These are phyloP conservation scores for Himantopus leucocephalus DNA, from an alignment of 2,113 vertebrate species.

Conservation along the genomic window DNA sequence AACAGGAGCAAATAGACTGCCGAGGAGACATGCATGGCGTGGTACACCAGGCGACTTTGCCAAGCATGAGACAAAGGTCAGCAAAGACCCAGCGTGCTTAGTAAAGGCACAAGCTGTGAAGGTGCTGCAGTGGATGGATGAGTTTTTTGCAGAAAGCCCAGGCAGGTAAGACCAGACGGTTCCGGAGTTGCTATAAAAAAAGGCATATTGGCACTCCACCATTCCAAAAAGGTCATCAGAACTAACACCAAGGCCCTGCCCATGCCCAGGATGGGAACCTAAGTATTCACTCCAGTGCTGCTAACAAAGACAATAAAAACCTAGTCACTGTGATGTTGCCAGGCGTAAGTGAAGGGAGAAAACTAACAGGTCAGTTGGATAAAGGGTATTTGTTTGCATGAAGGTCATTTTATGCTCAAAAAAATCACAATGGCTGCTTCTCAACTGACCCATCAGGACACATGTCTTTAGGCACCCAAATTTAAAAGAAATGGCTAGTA, in stretches of 20 bases:
- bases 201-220: neutral
- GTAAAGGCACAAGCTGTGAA: neutral
- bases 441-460: neutral
- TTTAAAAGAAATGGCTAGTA: neutral
- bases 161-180: neutral
- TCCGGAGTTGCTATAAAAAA: neutral
- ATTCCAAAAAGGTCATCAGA: neutral
- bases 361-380: neutral
- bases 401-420: neutral
- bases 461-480: neutral
- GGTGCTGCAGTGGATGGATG: neutral
- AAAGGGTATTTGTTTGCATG: neutral
- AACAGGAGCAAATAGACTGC: neutral
- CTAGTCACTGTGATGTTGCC: neutral
- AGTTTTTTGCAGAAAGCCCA: neutral
- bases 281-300: neutral
- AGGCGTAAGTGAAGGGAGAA: neutral
- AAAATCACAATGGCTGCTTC: neutral
- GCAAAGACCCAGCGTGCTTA: fast-evolving
- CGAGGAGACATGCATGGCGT: neutral
- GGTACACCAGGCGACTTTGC: neutral
- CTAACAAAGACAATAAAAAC: neutral
- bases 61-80: neutral
- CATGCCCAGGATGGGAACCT: neutral
- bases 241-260: neutral